A percentile compares a stretch with the other conserved stretches of the same genome.
These are phyloP conservation scores for Pseudachorutes palmiensis DNA, from an alignment of 1,140 invertebrate genomes.

Conservation along the genomic window DNA sequence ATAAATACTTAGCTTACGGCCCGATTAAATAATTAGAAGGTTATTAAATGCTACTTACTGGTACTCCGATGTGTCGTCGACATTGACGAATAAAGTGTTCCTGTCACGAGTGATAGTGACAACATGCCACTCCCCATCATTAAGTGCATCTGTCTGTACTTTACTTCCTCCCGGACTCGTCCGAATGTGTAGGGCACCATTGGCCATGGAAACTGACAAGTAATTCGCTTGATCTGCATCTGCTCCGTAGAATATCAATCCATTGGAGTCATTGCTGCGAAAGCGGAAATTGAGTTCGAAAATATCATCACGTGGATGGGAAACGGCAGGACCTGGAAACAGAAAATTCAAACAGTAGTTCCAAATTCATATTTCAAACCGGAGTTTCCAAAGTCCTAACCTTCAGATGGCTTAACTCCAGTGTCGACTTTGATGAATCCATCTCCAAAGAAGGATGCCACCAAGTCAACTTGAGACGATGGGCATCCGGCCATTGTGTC, in stretches of 20 bases:
- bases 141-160: constrained; percentile 40
- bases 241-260: constrained; percentile 66
- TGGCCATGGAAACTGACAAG: constrained; percentile 57
- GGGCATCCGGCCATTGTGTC: constrained; percentile 80
- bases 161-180: constrained; percentile 26
- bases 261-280: constrained; percentile 66
- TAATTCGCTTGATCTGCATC: constrained; percentile 55
- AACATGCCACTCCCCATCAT: constrained; percentile 88
- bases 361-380: neutral
- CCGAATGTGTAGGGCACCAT: constrained; percentile 61
- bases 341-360: constrained; percentile 43
- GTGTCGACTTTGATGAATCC: constrained; percentile 27
- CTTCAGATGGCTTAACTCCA: neutral
- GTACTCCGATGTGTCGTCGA: constrained; percentile 69
- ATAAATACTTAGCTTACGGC: constrained; percentile 15
- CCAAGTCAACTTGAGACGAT: constrained; percentile 20
- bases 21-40: constrained; percentile 18
- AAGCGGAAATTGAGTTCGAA: constrained; percentile 76
- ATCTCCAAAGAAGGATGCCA: constrained; percentile 29
- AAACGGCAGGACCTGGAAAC: constrained; percentile 52
- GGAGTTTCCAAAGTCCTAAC: neutral
- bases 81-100: constrained; percentile 58
- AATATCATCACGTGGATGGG: constrained; percentile 28
- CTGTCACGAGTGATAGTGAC: constrained; percentile 68
- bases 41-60: constrained; percentile 46